Evolutionary conservation across 2,888 invertebrate species (phyloP).

Genomic region (Augochlorella aurata): DNA sequence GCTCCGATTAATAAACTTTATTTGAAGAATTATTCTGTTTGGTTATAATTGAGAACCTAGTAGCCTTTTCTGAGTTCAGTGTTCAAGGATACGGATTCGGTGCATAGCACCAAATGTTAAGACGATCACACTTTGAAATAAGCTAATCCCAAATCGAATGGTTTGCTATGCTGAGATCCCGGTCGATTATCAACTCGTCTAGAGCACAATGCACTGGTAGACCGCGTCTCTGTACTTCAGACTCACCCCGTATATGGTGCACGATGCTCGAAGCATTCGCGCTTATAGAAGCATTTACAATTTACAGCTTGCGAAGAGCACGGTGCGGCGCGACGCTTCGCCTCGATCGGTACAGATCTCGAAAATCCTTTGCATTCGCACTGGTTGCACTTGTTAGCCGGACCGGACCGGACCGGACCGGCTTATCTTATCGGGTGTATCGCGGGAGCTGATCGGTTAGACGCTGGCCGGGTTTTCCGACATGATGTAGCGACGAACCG

Average conservation of each 20-base stretch:
- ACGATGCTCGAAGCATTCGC: background rate
- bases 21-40: too few species aligned
- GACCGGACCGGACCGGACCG: background rate
- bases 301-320: background rate
- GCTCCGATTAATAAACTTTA: too few species aligned
- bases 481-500: background rate
- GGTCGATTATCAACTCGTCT: background rate
- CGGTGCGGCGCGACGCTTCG: background rate
- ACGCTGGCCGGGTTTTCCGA: background rate
- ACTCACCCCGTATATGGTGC: background rate
- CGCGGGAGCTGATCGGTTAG: background rate
- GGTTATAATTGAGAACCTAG: too few species aligned
- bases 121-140: background rate
- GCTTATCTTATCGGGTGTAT: conserved; percentile 17
- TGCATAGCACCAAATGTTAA: too few species aligned
- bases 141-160: background rate
- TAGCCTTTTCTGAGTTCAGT: background rate
- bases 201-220: background rate
- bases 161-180: background rate
- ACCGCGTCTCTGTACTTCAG: background rate
- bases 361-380: background rate
- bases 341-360: background rate
- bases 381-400: background rate
- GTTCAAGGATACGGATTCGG: background rate
- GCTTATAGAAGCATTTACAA: background rate